phyloP scores from a whole-genome alignment of 2,888 invertebrate genomes.

The Polyploca ridens region DNA sequence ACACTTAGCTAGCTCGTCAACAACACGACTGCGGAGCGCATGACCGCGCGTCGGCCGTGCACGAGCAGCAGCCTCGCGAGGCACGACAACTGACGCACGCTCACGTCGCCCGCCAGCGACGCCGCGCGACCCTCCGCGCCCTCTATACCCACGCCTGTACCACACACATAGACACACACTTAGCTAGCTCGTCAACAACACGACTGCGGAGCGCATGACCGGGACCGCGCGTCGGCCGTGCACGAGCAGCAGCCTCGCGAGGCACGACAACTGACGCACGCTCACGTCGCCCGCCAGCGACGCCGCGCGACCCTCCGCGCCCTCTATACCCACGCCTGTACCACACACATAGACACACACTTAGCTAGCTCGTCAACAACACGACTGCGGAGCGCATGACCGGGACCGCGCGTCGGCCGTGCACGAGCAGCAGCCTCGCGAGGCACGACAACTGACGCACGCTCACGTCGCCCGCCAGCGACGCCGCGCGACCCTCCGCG shows the following conservation, averaged over 20 bases:
- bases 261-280: slow-evolving; percentile 92
- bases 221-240: slow-evolving; percentile 96
- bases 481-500: slow-evolving; percentile 95
- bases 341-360: not conserved
- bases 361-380: not conserved
- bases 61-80: slow-evolving; percentile 94
- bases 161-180: not conserved
- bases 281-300: slow-evolving; percentile 90
- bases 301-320: slow-evolving; percentile 95
- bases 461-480: slow-evolving; percentile 89
- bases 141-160: slow-evolving; percentile 92
- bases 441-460: slow-evolving; percentile 94
- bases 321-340: slow-evolving; percentile 93
- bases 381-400: slow-evolving; percentile 98
- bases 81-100: slow-evolving; percentile 92
- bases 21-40: slow-evolving; percentile 96
- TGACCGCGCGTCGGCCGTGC: slow-evolving; percentile 96
- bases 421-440: slow-evolving; percentile 93
- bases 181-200: not conserved
- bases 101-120: slow-evolving; percentile 90
- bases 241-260: slow-evolving; percentile 93
- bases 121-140: slow-evolving; percentile 96
- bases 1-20: no score
- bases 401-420: slow-evolving; percentile 95
- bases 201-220: slow-evolving; percentile 98